Conservation (phyloP, 2,113 vertebrate species). For the Amphiprion ocellaris region DNA sequence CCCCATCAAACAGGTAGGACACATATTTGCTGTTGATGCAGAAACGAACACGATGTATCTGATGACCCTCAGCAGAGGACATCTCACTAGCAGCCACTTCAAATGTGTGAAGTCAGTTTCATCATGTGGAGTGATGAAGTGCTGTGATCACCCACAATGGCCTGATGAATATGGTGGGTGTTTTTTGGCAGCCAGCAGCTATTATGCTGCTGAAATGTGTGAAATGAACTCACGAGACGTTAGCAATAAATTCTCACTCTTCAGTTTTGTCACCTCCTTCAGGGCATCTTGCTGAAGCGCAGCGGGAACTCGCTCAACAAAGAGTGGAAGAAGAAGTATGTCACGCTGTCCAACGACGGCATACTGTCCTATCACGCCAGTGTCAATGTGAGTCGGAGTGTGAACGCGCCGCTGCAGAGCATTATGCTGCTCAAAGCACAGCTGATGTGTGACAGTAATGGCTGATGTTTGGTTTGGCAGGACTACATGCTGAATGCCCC, state of each 20-base stretch:
- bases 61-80: slow-evolving; percentile 46
- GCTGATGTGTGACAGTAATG: slow-evolving; percentile 31
- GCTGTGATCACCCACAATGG: slow-evolving; percentile 31
- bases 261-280: slow-evolving; percentile 43
- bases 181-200: slow-evolving; percentile 50
- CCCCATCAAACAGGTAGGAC: slow-evolving; percentile 92
- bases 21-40: slow-evolving; percentile 27
- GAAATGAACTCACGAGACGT: slow-evolving; percentile 36
- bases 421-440: slow-evolving; percentile 16
- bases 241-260: slow-evolving; percentile 43
- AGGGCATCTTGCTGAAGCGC: slow-evolving; percentile 95
- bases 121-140: slow-evolving; percentile 49
- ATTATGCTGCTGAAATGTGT: slow-evolving; percentile 31
- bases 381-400: slow-evolving; percentile 87
- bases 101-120: slow-evolving; percentile 40
- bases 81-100: slow-evolving; percentile 28
- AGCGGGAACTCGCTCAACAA: slow-evolving; percentile 97
- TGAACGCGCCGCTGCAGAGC: slow-evolving; percentile 1
- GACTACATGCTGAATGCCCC: slow-evolving; percentile 95
- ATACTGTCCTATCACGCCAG: slow-evolving; percentile 95
- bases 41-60: slow-evolving; percentile 38
- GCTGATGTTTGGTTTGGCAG: slow-evolving; percentile 71
- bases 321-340: slow-evolving; percentile 99
- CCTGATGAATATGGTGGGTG: slow-evolving; percentile 53
- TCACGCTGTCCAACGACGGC: slow-evolving; percentile 93